These are phyloP conservation scores for Hydrolagus affinis DNA, from an alignment of 2,113 vertebrate species.

Conservation along the genomic window DNA sequence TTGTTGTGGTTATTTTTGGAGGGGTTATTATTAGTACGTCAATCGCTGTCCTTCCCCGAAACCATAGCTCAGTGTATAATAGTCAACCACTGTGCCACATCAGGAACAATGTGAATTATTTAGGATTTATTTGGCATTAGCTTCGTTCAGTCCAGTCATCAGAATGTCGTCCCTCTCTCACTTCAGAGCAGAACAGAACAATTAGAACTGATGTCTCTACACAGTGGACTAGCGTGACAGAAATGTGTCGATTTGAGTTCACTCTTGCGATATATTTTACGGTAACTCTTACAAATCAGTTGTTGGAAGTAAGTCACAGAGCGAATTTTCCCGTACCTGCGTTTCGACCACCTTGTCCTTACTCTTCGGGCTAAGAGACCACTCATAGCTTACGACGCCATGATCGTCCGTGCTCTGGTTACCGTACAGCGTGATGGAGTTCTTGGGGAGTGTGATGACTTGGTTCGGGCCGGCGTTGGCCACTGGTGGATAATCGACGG, in stretches of 20 bases:
- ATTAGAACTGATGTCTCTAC: no score
- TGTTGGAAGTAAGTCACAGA: not conserved
- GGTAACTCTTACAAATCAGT: not conserved
- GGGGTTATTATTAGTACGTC: not conserved
- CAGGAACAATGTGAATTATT: not conserved
- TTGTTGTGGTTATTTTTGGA: no score
- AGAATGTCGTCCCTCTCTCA: not conserved
- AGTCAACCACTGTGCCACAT: not conserved
- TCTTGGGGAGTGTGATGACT: conserved; percentile 87
- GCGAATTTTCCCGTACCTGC: conserved; percentile 68
- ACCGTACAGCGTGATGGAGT: conserved; percentile 79
- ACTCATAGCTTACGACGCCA: conserved; percentile 82
- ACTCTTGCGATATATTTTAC: not conserved
- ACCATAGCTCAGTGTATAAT: not conserved
- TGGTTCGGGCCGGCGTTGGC: conserved; percentile 87
- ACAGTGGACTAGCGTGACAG: no score
- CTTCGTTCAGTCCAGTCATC: not conserved
- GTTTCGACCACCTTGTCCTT: conserved; percentile 96
- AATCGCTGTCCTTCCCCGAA: not conserved
- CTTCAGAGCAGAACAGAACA: not conserved
- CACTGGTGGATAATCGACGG: conserved; percentile 85
- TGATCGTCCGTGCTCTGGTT: conserved; percentile 93
- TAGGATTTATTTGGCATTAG: not conserved
- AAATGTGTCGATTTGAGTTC: not conserved
- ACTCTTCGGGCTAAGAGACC: conserved; percentile 87